phyloP scores from a whole-genome alignment of 2,113 vertebrate species.

The Pseudonaja textilis region DNA sequence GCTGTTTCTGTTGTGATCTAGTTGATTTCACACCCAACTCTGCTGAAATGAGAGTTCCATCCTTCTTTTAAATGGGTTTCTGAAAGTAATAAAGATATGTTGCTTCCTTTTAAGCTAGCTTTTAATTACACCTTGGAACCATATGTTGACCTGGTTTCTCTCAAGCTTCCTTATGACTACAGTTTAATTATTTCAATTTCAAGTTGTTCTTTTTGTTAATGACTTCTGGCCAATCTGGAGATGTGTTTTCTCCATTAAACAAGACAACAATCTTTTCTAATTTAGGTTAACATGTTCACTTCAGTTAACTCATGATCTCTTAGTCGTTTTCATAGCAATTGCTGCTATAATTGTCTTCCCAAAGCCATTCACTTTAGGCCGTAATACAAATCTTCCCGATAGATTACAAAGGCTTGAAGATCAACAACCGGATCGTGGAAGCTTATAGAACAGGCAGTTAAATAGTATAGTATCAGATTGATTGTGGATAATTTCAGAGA shows the following conservation, averaged over 20 bases:
- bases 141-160: slow-evolving; percentile 20
- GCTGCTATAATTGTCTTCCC: not conserved
- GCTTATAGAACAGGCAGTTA: not conserved
- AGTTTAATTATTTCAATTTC: slow-evolving; percentile 3
- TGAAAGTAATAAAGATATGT: slow-evolving; percentile 12
- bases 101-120: not conserved
- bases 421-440: not conserved
- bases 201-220: slow-evolving; percentile 12
- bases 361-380: not conserved
- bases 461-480: not conserved
- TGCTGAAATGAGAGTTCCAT: slow-evolving; percentile 14
- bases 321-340: slow-evolving; percentile 30
- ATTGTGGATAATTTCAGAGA: not conserved
- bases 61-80: slow-evolving; percentile 5
- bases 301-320: not conserved
- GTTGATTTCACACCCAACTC: slow-evolving; percentile 23
- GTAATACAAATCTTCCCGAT: not conserved
- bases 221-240: not conserved
- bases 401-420: not conserved
- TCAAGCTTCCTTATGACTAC: slow-evolving; percentile 21
- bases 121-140: not conserved
- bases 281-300: not conserved
- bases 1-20: slow-evolving; percentile 8
- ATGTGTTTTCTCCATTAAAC: slow-evolving; percentile 13
- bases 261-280: slow-evolving; percentile 22